Percentiles rank a stretch among this genome's conserved stretches.
Conservation (phyloP, 1,140 invertebrate species). For the Tetramorium simillimum region DNA sequence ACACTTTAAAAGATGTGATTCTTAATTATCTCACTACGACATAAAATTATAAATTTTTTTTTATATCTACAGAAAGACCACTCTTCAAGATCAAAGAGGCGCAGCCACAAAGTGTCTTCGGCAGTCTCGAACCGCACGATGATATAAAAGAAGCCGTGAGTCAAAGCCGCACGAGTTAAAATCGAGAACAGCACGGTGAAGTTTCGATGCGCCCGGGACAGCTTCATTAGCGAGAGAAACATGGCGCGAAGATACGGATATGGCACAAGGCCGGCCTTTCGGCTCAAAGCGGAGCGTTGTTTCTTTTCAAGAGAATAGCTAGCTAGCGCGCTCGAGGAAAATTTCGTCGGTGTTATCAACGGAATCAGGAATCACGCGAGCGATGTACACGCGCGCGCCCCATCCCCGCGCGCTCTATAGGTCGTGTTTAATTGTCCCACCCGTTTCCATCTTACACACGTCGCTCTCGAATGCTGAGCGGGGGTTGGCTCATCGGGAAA, state of each 20-base stretch:
- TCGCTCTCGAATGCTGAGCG: constrained; percentile 48
- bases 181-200: constrained; percentile 9
- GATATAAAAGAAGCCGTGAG: not conserved
- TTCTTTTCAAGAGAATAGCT: constrained; percentile 34
- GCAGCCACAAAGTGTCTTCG: not conserved
- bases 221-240: constrained; percentile 47
- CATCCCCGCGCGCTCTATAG: constrained; percentile 1
- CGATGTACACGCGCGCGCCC: constrained; percentile 12
- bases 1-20: not conserved
- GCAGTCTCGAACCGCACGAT: not conserved
- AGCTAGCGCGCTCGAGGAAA: constrained; percentile 8
- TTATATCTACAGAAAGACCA: not conserved
- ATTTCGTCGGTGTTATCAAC: constrained; percentile 49
- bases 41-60: not conserved
- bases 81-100: not conserved
- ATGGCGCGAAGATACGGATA: constrained; percentile 34
- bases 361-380: constrained; percentile 45
- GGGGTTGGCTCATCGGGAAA: constrained; percentile 36
- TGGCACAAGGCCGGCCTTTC: not conserved
- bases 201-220: not conserved
- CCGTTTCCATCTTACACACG: constrained; percentile 57
- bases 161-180: constrained; percentile 9
- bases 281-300: constrained; percentile 25
- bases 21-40: not conserved
- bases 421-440: constrained; percentile 48